These are phyloP conservation scores for Lynx canadensis DNA, from an alignment of 2,113 vertebrate genomes.

Conservation along the genomic window DNA sequence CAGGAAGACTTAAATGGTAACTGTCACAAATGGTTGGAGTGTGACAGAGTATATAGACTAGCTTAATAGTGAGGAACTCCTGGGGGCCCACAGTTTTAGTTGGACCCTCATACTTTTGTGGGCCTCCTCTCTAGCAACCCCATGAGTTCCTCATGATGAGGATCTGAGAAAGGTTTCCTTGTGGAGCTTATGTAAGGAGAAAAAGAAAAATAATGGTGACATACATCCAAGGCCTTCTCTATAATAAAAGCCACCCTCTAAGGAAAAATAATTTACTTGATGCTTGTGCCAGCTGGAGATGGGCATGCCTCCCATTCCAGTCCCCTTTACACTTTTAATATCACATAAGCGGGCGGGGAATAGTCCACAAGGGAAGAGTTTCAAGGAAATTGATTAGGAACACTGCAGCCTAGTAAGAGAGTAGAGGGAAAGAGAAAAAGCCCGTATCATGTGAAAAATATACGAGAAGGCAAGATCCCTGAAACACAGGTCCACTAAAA, in stretches of 20 bases:
- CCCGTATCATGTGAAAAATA: not conserved
- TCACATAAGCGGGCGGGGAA: not conserved
- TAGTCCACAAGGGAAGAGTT: not conserved
- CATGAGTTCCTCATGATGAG: not conserved
- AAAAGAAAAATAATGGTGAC: not conserved
- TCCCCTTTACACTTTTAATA: not conserved
- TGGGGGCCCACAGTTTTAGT: not conserved
- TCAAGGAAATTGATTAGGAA: not conserved
- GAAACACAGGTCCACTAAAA: not conserved
- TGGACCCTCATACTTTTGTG: not conserved
- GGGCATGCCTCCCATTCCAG: fast-evolving
- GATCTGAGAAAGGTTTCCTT: not conserved
- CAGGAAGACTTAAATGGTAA: not conserved
- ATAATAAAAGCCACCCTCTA: not conserved
- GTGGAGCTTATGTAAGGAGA: not conserved
- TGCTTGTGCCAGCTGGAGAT: not conserved
- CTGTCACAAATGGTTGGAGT: not conserved
- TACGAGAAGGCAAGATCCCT: not conserved
- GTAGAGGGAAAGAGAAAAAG: not conserved
- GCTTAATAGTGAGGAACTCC: not conserved
- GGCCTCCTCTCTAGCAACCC: not conserved
- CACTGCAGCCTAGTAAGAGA: not conserved
- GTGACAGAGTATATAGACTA: not conserved
- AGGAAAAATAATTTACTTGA: not conserved
- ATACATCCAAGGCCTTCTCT: not conserved